Evolutionary conservation across 2,113 vertebrate genomes (phyloP), one percentile per base, ranked within the genome.

Genomic region (Tringa solitaria): DNA sequence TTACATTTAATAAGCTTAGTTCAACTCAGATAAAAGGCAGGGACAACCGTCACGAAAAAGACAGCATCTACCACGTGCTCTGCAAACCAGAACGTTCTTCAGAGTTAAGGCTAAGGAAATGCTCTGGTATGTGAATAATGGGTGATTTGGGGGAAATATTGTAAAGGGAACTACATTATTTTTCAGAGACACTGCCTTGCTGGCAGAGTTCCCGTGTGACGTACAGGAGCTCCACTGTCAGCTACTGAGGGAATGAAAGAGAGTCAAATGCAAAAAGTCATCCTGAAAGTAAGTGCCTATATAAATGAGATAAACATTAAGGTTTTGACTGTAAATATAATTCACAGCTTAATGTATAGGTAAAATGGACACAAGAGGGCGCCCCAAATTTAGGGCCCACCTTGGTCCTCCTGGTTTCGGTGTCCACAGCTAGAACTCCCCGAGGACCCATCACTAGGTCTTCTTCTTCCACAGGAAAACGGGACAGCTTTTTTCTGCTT

Each of bases 371-470:
- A 83, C 75, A 72, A 82, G 81, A 94, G 41, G 68, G 73, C 4
- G 1, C 14, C 30, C 27, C 51, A 51, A 81, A 84, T 45, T 59
- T 6, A 67, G 15, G 22, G 43, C 28, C 56, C 39, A 76, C 30
- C 23, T 69, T 33, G 23, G 15, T 16, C 22, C 35, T 51, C 15
- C 15, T 2, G 1, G 13, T 10, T 67, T 61, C 1, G 1, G 6
- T 6, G 15, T 41, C 48, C 35, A 57, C 15, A 78, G 51, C 39
- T 70, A 75, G 56, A 74, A 35, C 9, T 3, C 9, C 16, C 32
- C 37, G 23, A 1, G 20, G 33, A 10, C 8, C 26, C 37, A 4
- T 15, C 19, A 28, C 6, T 41, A 65, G 33, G 28, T 54, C 56
- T 72, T 35, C 35, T 35, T 19, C 21, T 21, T 50, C 54, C 50